phyloP scores from a whole-genome alignment of 37 sponge, comb jelly and placozoan genomes.

The Geodia barretti region DNA sequence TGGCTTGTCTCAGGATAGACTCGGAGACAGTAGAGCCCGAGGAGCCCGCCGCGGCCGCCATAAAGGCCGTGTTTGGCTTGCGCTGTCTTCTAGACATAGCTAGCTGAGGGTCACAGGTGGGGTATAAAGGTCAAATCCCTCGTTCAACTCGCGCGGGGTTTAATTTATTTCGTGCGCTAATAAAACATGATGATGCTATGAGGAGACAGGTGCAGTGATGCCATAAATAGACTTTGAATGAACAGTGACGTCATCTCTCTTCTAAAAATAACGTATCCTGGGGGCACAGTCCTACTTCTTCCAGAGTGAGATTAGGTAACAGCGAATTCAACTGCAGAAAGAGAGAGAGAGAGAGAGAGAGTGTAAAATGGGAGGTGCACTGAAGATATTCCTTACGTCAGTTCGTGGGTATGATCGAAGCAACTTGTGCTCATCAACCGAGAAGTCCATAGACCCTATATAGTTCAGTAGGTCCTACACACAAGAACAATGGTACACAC shows the following conservation, averaged over 20 bases:
- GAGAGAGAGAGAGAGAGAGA: background rate
- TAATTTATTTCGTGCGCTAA: background rate
- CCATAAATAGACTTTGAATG: background rate
- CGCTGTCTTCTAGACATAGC: background rate
- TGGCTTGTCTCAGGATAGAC: conserved; percentile 70
- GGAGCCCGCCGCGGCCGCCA: background rate
- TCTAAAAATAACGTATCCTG: conserved; percentile 75
- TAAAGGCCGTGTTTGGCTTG: background rate
- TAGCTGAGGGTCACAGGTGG: too few relatives aligned
- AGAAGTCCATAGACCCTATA: conserved; percentile 67
- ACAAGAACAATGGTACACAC: too few relatives aligned
- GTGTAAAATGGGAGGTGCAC: background rate
- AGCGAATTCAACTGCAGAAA: conserved; percentile 41
- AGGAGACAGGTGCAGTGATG: background rate
- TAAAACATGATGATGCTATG: background rate
- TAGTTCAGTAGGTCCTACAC: conserved; percentile 59
- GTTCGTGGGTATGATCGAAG: conserved; percentile 63
- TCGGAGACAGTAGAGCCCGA: conserved; percentile 7
- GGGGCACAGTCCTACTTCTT: conserved; percentile 62
- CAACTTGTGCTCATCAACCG: conserved; percentile 45
- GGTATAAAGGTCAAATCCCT: too few relatives aligned
- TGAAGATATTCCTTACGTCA: conserved; percentile 63
- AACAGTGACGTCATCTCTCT: conserved; percentile 41
- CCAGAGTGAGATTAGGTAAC: conserved; percentile 35
- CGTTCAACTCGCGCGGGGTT: too few relatives aligned